Evolutionary conservation across 2,113 vertebrate genomes (phyloP).

Genomic region (Tachysurus fulvidraco): DNA sequence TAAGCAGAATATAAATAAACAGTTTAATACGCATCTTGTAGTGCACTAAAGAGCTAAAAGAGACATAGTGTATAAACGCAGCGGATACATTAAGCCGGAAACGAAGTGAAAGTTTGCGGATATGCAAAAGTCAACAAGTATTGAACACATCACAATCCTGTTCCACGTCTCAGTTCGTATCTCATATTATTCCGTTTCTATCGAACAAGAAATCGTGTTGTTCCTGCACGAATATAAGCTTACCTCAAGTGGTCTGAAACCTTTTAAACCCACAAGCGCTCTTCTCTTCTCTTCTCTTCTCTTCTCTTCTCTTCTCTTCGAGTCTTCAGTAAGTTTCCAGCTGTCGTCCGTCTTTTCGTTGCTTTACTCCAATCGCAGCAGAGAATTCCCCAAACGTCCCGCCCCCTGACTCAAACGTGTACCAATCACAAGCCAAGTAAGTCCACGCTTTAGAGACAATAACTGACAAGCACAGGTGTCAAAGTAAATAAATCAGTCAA

Average conservation of each 20-base stretch:
- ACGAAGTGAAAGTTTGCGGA: conserved; percentile 18
- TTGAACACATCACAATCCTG: neutral
- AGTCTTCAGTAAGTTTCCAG: neutral
- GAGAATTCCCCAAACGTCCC: conserved; percentile 23
- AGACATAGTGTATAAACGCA: neutral
- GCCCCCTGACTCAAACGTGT: conserved; percentile 27
- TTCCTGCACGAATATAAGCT: neutral
- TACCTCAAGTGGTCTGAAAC: conserved; percentile 27
- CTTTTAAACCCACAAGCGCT: neutral
- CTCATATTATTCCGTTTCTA: neutral
- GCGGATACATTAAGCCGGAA: neutral
- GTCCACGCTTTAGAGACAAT: conserved; percentile 12
- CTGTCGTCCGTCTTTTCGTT: neutral
- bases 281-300: neutral
- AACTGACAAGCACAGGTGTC: conserved; percentile 69
- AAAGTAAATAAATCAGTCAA: neutral
- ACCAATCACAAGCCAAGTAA: conserved; percentile 60
- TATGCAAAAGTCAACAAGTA: neutral
- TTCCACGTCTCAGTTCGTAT: too few species aligned
- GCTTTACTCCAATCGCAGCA: conserved; percentile 56
- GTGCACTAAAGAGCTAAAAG: neutral
- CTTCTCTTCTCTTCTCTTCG: neutral
- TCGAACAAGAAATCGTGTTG: neutral
- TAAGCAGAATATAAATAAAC: neutral
- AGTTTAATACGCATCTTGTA: neutral